Conservation (phyloP, 2,797 vertebrate species). For the Enteromius radiatus region DNA sequence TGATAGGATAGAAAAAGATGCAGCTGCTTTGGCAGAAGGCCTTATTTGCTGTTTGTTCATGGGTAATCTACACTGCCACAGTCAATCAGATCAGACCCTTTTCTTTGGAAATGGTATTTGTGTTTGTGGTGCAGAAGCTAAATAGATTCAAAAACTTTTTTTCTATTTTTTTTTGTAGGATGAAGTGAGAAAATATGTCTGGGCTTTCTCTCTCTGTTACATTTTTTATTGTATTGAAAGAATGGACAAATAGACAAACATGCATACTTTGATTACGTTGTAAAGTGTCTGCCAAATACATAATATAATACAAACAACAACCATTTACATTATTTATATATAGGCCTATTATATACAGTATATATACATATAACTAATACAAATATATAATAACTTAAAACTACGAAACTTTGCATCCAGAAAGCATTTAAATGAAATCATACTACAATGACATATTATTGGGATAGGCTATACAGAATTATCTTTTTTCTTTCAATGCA, state of each 20-base stretch:
- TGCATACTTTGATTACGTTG: constrained; percentile 1
- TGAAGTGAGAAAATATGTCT: not conserved
- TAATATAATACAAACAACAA: constrained; percentile 1
- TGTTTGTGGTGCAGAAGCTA: constrained; percentile 5
- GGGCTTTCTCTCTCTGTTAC: not conserved
- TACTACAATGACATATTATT: not conserved
- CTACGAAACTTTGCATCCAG: too few species aligned
- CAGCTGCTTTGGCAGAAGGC: constrained; percentile 4
- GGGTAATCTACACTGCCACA: not conserved
- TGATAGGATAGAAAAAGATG: not conserved
- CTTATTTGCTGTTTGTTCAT: constrained; percentile 10
- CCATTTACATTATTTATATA: too few species aligned
- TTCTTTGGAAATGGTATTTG: not conserved
- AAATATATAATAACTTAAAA: too few species aligned
- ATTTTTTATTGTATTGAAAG: not conserved
- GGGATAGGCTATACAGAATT: not conserved
- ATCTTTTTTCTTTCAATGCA: not conserved
- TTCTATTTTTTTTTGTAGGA: not conserved
- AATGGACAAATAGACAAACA: not conserved
- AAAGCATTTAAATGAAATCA: not conserved
- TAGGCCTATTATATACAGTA: too few species aligned
- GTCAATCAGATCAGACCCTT: not conserved
- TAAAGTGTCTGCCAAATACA: not conserved
- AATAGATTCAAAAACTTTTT: not conserved
- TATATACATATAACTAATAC: too few species aligned